These are phyloP conservation scores for Plusia festucae DNA, from an alignment of 2,888 invertebrate genomes.

Conservation along the genomic window DNA sequence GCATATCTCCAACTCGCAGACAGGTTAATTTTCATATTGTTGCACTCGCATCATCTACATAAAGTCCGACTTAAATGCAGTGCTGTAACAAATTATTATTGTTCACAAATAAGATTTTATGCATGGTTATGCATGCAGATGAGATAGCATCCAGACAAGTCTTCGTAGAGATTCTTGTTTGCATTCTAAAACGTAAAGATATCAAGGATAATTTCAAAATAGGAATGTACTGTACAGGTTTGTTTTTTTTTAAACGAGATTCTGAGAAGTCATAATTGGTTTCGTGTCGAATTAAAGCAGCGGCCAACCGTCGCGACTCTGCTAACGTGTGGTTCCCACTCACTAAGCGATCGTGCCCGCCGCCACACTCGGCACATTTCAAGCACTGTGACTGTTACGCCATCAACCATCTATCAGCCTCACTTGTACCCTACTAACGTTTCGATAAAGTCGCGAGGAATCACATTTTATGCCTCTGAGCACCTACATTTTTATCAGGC, in stretches of 20 bases:
- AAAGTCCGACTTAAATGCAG: slow-evolving; percentile 35
- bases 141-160: slow-evolving; percentile 49
- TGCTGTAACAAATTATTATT: slow-evolving; percentile 54
- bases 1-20: slow-evolving; percentile 36
- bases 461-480: background rate
- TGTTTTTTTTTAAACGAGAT: slow-evolving; percentile 22
- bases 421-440: slow-evolving; percentile 34
- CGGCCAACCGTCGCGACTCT: slow-evolving; percentile 33
- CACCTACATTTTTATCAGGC: background rate
- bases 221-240: slow-evolving; percentile 19
- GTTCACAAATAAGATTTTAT: slow-evolving; percentile 58
- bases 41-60: slow-evolving; percentile 42
- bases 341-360: slow-evolving; percentile 27
- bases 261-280: slow-evolving; percentile 42
- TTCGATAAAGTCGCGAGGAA: slow-evolving; percentile 20
- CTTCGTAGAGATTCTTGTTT: slow-evolving; percentile 40
- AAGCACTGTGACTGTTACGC: slow-evolving; percentile 38
- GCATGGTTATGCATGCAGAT: slow-evolving; percentile 59
- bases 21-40: slow-evolving; percentile 54
- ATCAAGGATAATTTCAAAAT: slow-evolving; percentile 40
- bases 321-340: slow-evolving; percentile 30
- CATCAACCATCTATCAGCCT: slow-evolving; percentile 46
- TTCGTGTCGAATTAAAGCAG: slow-evolving; percentile 46
- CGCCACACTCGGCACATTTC: slow-evolving; percentile 40
- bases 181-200: background rate